Percentiles rank a stretch among this genome's conserved stretches.
Evolutionary conservation across 2,113 vertebrate species (phyloP).

Genomic region (Ifrita kowaldi): DNA sequence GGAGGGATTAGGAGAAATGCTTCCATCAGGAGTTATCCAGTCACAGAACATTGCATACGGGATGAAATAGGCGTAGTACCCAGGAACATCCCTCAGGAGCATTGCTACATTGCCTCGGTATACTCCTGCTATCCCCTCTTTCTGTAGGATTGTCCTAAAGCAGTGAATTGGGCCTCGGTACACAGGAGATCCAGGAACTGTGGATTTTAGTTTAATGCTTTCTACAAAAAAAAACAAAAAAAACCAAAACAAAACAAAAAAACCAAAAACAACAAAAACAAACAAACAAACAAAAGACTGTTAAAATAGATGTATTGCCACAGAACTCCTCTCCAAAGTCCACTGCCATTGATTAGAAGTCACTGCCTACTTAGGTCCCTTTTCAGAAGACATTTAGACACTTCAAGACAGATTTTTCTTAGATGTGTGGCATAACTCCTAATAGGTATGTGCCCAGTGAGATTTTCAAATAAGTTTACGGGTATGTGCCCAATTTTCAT

Average conservation of each 20-base stretch:
- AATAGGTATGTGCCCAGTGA: neutral
- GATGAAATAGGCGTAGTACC: conserved; percentile 91
- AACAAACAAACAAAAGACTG: too few relatives aligned
- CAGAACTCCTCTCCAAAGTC: neutral
- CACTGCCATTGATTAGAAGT: neutral
- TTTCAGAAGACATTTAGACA: neutral
- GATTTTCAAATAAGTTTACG: neutral
- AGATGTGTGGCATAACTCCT: neutral
- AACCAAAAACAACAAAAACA: too few relatives aligned
- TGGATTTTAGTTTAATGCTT: conserved; percentile 69
- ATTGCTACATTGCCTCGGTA: conserved; percentile 88
- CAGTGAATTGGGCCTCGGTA: conserved; percentile 91
- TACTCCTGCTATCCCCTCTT: conserved; percentile 85
- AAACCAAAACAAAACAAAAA: too few relatives aligned
- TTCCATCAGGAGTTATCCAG: conserved; percentile 78
- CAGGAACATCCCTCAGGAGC: conserved; percentile 90
- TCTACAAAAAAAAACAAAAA: conserved; percentile 52
- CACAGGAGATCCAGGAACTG: conserved; percentile 49
- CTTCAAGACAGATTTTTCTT: neutral
- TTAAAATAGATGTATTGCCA: neutral
- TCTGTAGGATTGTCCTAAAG: conserved; percentile 81
- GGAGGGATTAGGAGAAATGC: conserved; percentile 68
- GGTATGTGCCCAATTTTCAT: neutral
- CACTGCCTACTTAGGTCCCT: neutral
- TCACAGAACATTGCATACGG: conserved; percentile 84